A percentile compares a stretch with the other conserved stretches of the same genome.
These are phyloP conservation scores for Chlorops oryzae DNA, from an alignment of 1,140 invertebrate genomes.

Conservation along the genomic window DNA sequence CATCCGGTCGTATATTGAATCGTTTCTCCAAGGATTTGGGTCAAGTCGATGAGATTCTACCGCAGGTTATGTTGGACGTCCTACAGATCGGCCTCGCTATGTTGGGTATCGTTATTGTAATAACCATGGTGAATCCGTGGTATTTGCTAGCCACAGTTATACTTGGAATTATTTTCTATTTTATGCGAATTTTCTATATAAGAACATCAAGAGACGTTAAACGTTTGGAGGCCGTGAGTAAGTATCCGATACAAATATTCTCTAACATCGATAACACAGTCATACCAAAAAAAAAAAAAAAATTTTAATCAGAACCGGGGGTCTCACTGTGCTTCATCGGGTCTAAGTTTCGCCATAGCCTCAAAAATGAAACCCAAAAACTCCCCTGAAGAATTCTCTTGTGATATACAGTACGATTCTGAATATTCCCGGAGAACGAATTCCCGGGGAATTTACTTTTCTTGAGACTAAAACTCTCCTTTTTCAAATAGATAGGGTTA, in stretches of 20 bases:
- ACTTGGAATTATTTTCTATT: constrained; percentile 65
- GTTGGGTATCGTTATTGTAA: constrained; percentile 68
- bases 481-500: too few relatives aligned
- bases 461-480: too few relatives aligned
- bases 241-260: constrained; percentile 46
- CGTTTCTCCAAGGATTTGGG: constrained; percentile 83
- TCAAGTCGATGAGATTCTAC: constrained; percentile 77
- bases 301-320: too few relatives aligned
- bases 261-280: too few relatives aligned
- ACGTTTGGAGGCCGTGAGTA: constrained; percentile 81
- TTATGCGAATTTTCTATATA: constrained; percentile 72
- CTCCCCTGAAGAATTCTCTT: too few relatives aligned
- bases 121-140: constrained; percentile 68
- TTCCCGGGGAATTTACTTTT: too few relatives aligned
- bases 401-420: too few relatives aligned
- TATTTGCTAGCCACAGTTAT: constrained; percentile 64
- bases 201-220: constrained; percentile 78
- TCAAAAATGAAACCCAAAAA: too few relatives aligned
- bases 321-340: too few relatives aligned
- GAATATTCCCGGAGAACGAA: too few relatives aligned
- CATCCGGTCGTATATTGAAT: constrained; percentile 67
- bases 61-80: constrained; percentile 66
- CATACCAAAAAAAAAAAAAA: background rate
- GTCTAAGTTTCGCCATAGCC: too few relatives aligned
- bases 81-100: constrained; percentile 66